A percentile compares a stretch with the other conserved stretches of the same genome.
Conservation (phyloP, 2,113 vertebrate species). For the Ceyx cyanopectus region DNA sequence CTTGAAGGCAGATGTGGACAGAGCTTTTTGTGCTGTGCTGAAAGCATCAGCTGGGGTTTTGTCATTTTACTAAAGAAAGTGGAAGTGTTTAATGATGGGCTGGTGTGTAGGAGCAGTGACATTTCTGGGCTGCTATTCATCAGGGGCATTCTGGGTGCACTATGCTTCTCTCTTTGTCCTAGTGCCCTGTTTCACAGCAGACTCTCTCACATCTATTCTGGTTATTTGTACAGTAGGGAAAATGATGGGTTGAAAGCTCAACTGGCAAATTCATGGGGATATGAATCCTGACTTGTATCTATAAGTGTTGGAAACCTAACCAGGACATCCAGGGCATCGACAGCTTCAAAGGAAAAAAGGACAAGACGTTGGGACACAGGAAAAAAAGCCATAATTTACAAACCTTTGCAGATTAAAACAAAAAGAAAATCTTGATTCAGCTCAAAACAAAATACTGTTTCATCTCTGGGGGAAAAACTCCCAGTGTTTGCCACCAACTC, state of each 20-base stretch:
- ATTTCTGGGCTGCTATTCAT: constrained; percentile 37
- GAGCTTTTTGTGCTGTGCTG: not conserved
- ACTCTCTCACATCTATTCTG: not conserved
- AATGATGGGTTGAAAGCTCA: not conserved
- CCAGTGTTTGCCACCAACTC: constrained; percentile 49
- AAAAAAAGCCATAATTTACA: not conserved
- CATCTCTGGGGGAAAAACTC: not conserved
- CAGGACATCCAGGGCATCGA: not conserved
- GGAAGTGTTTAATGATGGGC: constrained; percentile 30
- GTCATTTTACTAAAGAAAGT: constrained; percentile 22
- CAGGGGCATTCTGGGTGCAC: not conserved
- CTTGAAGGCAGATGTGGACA: constrained; percentile 5
- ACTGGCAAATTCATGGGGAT: not conserved
- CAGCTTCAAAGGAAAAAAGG: not conserved
- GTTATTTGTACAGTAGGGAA: not conserved
- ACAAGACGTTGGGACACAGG: not conserved
- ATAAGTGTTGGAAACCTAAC: not conserved
- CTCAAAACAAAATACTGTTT: constrained; percentile 15
- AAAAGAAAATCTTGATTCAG: constrained; percentile 2
- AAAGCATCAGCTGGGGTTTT: not conserved
- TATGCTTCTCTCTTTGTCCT: not conserved
- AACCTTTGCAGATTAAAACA: not conserved
- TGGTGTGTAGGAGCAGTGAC: constrained; percentile 54
- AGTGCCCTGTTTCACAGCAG: not conserved
- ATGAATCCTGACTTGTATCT: rapidly evolving